Evolutionary conservation across 2,113 vertebrate genomes (phyloP).

Genomic region (Lonchura striata): DNA sequence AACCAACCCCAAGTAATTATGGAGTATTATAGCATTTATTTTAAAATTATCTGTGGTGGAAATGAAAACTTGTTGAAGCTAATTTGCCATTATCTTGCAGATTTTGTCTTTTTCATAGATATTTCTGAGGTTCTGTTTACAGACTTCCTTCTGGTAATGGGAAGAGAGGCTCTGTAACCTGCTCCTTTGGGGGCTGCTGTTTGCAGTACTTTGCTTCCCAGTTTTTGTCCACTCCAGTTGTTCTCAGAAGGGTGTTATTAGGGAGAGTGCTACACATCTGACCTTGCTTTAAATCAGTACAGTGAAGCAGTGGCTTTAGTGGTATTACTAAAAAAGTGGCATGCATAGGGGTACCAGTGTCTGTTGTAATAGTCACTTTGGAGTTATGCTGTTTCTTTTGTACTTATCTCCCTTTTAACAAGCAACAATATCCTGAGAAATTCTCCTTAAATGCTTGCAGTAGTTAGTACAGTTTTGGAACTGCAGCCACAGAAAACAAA

Average conservation of each 20-base stretch:
- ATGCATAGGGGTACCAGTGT: fast-evolving
- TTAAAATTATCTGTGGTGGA: neutral
- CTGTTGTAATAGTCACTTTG: neutral
- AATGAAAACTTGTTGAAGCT: neutral
- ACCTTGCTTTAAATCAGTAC: neutral
- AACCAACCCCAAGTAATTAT: neutral
- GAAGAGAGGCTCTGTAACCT: neutral
- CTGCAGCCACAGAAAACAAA: neutral
- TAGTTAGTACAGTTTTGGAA: neutral
- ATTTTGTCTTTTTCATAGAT: neutral
- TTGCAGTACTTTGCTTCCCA: neutral
- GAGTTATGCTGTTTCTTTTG: neutral
- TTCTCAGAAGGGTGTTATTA: neutral
- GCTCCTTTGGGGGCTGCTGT: neutral
- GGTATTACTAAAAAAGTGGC: neutral
- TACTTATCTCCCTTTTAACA: neutral
- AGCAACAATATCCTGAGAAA: neutral
- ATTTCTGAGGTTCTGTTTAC: neutral
- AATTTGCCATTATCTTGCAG: neutral
- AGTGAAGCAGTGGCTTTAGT: neutral
- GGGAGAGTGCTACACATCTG: neutral
- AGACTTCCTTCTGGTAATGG: neutral
- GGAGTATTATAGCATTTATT: neutral
- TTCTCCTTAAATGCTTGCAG: neutral
- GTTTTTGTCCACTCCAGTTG: neutral